Conservation (phyloP, 2,113 vertebrate genomes). For the Equus quagga region DNA sequence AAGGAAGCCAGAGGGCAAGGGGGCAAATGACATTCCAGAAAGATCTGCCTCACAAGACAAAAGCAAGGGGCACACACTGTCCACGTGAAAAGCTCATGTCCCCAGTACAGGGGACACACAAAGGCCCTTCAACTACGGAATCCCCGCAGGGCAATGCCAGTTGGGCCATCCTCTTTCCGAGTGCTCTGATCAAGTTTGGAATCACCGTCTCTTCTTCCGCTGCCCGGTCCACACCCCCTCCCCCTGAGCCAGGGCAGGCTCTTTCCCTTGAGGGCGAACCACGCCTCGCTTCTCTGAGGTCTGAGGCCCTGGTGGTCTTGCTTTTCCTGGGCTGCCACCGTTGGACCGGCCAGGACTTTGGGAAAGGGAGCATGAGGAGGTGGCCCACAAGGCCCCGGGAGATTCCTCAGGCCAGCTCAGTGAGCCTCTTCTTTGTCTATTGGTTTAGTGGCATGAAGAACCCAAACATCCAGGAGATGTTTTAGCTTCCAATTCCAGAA, state of each 20-base stretch:
- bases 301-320: not conserved
- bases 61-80: not conserved
- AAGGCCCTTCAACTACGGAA: not conserved
- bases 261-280: not conserved
- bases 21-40: not conserved
- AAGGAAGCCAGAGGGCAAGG: not conserved
- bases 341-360: not conserved
- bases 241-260: not conserved
- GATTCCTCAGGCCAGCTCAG: not conserved
- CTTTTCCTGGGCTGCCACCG: not conserved
- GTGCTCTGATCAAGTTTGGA: not conserved
- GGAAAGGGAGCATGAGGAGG: not conserved
- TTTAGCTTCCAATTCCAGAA: not conserved
- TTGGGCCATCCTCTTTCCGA: not conserved
- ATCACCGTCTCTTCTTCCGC: not conserved
- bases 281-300: not conserved
- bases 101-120: accelerated
- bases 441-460: not conserved
- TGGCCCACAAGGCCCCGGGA: not conserved
- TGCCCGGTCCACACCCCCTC: not conserved
- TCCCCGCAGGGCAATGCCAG: too few relatives aligned
- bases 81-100: not conserved
- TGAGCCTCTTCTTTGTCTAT: not conserved
- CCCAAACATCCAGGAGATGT: not conserved
- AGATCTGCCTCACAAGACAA: not conserved